These are phyloP conservation scores for Crotophaga sulcirostris DNA, from an alignment of 2,113 vertebrate genomes.

Conservation along the genomic window DNA sequence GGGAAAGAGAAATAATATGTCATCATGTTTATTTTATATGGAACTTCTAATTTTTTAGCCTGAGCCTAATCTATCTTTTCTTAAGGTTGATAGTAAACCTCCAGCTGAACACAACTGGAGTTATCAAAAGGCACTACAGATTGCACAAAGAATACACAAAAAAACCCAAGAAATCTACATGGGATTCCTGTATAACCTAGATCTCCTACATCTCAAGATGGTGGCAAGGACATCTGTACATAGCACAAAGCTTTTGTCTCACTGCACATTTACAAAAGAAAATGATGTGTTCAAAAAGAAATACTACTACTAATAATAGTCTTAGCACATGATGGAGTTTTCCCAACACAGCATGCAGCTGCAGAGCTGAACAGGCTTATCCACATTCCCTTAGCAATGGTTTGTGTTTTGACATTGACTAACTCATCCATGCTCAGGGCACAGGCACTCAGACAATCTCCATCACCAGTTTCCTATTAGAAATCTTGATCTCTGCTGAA, in stretches of 20 bases:
- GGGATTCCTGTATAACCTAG: not conserved
- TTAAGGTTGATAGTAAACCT: not conserved
- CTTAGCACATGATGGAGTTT: not conserved
- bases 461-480: slow-evolving; percentile 49
- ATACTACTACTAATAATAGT: not conserved
- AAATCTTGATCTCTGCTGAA: slow-evolving; percentile 62
- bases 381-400: slow-evolving; percentile 20
- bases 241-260: not conserved
- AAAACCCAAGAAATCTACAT: not conserved
- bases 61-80: not conserved
- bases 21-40: not conserved
- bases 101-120: not conserved
- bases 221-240: not conserved
- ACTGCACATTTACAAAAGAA: not conserved
- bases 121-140: not conserved
- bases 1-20: not conserved
- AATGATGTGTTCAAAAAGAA: not conserved
- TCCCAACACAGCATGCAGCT: not conserved
- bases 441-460: slow-evolving; percentile 57
- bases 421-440: slow-evolving; percentile 61
- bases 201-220: not conserved
- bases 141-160: not conserved
- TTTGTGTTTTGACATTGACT: slow-evolving; percentile 65
- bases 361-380: slow-evolving; percentile 13
- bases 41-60: not conserved